phyloP scores from a whole-genome alignment of 2,888 invertebrate species.

The Eurytoma adleriae region DNA sequence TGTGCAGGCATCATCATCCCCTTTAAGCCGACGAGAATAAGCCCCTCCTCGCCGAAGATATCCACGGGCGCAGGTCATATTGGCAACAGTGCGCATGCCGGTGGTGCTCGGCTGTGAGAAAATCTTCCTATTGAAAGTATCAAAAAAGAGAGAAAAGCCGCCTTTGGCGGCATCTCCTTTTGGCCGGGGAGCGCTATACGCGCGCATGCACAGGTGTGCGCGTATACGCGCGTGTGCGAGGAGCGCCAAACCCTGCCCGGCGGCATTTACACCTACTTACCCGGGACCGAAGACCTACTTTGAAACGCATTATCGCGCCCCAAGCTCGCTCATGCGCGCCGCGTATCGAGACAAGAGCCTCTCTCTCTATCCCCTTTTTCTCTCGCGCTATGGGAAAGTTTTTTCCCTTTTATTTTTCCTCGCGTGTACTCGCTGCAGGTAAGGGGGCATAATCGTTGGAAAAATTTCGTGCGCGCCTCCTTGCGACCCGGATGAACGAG shows the following conservation, averaged over 20 bases:
- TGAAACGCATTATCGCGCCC: conserved; percentile 69
- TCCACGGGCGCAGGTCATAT: conserved; percentile 3
- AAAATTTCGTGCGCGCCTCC: conserved; percentile 30
- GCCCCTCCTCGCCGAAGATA: neutral
- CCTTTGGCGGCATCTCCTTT: conserved; percentile 67
- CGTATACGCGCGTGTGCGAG: conserved; percentile 50
- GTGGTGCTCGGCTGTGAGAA: conserved; percentile 68
- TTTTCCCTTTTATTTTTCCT: conserved; percentile 27
- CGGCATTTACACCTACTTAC: conserved; percentile 59
- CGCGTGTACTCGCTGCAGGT: conserved; percentile 12
- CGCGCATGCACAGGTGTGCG: neutral
- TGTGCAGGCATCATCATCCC: too few relatives aligned
- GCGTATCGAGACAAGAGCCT: conserved; percentile 48
- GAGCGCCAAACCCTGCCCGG: conserved; percentile 53
- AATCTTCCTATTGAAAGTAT: conserved; percentile 74
- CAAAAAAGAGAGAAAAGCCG: conserved; percentile 69
- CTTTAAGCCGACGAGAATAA: too few relatives aligned
- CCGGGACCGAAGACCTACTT: conserved; percentile 58
- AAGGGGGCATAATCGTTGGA: conserved; percentile 32
- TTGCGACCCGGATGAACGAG: conserved; percentile 45
- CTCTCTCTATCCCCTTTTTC: conserved; percentile 3
- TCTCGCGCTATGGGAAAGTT: conserved; percentile 29
- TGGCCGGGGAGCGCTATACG: conserved; percentile 32
- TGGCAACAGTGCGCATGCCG: neutral
- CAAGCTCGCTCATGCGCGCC: conserved; percentile 58